Evolutionary conservation across 30 jellyfish, hydroid and myxozoan genomes (phyloP).

Genomic region (Phacellophora camtschatica): DNA sequence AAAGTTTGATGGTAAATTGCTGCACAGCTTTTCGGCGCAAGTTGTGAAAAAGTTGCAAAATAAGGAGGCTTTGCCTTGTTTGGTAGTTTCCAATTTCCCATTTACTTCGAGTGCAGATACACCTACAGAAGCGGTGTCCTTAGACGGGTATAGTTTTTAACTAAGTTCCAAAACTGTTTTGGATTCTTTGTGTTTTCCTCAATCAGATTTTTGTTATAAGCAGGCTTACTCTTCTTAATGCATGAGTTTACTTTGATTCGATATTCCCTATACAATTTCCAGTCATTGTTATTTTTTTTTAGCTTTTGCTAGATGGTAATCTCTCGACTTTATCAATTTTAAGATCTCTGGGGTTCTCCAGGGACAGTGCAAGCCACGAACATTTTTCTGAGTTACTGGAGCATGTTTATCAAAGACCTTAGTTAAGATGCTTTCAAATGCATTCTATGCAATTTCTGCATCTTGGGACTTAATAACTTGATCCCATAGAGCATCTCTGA

Average conservation of each 20-base stretch:
- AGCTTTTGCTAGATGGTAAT: conserved; percentile 21
- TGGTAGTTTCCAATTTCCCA: conserved; percentile 36
- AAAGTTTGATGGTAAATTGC: conserved; percentile 1
- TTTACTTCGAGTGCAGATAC: not conserved
- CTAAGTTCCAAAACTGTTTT: not conserved
- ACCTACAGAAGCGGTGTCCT: not conserved
- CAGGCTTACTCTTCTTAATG: conserved; percentile 19
- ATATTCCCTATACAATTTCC: conserved; percentile 23
- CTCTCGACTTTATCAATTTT: conserved; percentile 42
- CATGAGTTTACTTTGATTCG: conserved; percentile 33
- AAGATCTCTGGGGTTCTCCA: conserved; percentile 59
- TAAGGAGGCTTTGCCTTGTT: conserved; percentile 21
- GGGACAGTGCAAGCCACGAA: conserved; percentile 52
- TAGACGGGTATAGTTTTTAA: conserved; percentile 10
- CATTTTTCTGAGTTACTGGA: conserved; percentile 41
- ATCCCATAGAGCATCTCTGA: conserved; percentile 28
- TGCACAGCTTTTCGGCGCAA: too few species aligned
- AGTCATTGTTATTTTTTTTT: conserved; percentile 16
- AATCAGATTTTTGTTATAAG: conserved; percentile 31
- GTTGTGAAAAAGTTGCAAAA: too few species aligned
- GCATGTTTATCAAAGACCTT: conserved; percentile 37
- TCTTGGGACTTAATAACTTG: conserved; percentile 48
- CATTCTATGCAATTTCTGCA: conserved; percentile 42
- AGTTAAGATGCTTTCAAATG: conserved; percentile 30
- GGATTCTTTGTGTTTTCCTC: not conserved